These are phyloP conservation scores for Oreocharis arfaki DNA, from an alignment of 2,113 vertebrate species.

Conservation along the genomic window DNA sequence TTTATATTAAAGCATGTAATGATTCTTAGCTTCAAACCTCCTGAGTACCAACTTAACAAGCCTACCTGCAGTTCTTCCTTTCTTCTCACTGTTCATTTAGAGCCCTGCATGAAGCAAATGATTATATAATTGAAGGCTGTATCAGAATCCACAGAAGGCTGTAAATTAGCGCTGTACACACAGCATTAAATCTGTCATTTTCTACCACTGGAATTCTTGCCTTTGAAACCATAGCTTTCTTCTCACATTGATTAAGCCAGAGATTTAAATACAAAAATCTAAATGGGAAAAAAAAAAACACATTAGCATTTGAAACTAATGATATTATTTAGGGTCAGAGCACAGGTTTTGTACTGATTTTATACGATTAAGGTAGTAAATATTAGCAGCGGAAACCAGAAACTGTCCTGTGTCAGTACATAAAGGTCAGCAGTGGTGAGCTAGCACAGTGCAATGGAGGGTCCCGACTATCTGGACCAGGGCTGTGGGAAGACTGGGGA, in stretches of 20 bases:
- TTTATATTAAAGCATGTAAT: neutral
- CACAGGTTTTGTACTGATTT: neutral
- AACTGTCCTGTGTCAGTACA: neutral
- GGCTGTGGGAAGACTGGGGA: neutral
- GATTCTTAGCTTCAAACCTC: neutral
- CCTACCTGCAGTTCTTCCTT: neutral
- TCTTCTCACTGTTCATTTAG: neutral
- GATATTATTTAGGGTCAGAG: neutral
- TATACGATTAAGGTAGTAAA: neutral
- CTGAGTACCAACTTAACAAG: neutral
- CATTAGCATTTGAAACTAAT: neutral
- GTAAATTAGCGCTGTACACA: neutral
- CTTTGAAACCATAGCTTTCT: neutral
- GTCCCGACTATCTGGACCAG: neutral
- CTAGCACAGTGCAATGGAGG: neutral
- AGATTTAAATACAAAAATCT: neutral
- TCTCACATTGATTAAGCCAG: neutral
- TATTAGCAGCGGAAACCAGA: neutral
- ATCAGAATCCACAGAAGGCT: neutral
- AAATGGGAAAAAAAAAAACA: neutral
- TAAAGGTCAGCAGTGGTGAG: neutral
- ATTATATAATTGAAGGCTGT: constrained; percentile 9
- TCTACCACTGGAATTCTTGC: neutral
- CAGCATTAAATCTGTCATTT: constrained; percentile 4
- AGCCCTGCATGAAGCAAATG: constrained; percentile 10